Evolutionary conservation across 2,888 invertebrate genomes (phyloP).

Genomic region (Dinocampus coccinellae): DNA sequence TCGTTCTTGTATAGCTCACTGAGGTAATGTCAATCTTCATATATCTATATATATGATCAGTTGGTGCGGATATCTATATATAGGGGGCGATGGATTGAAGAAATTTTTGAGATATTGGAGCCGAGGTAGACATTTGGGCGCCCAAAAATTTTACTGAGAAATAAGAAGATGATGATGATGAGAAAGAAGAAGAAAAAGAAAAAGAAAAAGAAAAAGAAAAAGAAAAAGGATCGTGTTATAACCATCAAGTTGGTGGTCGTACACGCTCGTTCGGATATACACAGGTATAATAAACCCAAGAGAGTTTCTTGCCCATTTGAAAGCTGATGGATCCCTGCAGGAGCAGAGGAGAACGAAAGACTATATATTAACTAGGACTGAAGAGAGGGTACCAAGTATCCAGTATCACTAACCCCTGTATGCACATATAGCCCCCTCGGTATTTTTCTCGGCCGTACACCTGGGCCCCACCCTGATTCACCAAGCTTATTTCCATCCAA

Average conservation of each 20-base stretch:
- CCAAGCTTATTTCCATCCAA: conserved; percentile 44
- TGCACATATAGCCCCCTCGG: conserved; percentile 32
- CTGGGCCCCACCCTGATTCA: conserved; percentile 57
- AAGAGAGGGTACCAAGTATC: no score
- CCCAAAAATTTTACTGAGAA: conserved; percentile 52
- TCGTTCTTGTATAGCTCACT: conserved; percentile 1
- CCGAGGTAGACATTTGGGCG: conserved; percentile 62
- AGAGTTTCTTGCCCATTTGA: conserved; percentile 25
- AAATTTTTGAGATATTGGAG: conserved; percentile 32
- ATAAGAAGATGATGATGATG: conserved; percentile 34
- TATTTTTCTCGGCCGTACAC: conserved; percentile 54
- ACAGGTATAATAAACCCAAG: conserved; percentile 31
- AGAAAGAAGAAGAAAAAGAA: conserved; percentile 11
- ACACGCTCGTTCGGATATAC: conserved; percentile 24
- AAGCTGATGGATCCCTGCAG: conserved; percentile 31
- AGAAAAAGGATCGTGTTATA: background rate
- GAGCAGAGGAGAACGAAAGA: no score
- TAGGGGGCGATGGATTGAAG: conserved; percentile 18
- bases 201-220: conserved; percentile 13
- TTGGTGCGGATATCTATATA: no score
- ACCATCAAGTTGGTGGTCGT: conserved; percentile 5
- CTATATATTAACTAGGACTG: no score
- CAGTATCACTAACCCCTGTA: background rate
- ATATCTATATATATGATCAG: background rate
- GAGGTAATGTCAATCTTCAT: conserved; percentile 16